These are phyloP conservation scores for Aix galericulata DNA, from an alignment of 2,113 vertebrate genomes.

Conservation along the genomic window DNA sequence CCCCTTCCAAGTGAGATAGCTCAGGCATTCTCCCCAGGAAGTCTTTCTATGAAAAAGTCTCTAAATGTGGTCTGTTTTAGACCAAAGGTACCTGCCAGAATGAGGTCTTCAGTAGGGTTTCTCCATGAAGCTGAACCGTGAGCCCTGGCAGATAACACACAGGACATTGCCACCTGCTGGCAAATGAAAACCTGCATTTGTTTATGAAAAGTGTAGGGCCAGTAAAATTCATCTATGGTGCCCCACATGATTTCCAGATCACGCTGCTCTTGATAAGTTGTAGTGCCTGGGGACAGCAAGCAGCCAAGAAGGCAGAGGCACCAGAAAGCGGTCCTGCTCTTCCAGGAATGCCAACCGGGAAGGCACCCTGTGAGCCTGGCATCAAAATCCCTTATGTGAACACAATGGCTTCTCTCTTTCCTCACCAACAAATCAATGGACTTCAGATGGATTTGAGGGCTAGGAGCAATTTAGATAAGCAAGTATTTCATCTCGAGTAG, in stretches of 20 bases:
- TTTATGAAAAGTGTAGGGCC: rapidly evolving
- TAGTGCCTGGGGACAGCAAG: neutral
- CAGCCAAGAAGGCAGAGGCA: neutral
- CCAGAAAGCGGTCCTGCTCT: neutral
- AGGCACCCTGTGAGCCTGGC: rapidly evolving
- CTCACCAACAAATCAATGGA: neutral
- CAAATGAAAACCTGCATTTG: neutral
- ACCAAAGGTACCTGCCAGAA: neutral
- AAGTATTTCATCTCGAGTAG: neutral
- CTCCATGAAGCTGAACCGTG: neutral
- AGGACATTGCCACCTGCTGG: conserved; percentile 64
- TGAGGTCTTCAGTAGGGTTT: neutral
- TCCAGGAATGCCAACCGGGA: neutral
- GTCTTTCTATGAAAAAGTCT: neutral
- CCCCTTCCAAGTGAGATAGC: neutral
- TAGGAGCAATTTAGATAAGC: neutral
- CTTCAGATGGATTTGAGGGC: neutral
- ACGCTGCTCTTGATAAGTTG: neutral
- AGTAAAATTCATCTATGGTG: too few species aligned
- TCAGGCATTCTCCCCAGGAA: neutral
- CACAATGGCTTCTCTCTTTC: neutral
- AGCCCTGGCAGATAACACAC: neutral
- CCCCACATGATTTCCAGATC: neutral
- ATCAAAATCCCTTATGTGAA: rapidly evolving
- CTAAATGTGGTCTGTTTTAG: neutral